These are phyloP conservation scores for Drosophila hydei DNA, from an alignment of 1,140 invertebrate genomes.

Conservation along the genomic window DNA sequence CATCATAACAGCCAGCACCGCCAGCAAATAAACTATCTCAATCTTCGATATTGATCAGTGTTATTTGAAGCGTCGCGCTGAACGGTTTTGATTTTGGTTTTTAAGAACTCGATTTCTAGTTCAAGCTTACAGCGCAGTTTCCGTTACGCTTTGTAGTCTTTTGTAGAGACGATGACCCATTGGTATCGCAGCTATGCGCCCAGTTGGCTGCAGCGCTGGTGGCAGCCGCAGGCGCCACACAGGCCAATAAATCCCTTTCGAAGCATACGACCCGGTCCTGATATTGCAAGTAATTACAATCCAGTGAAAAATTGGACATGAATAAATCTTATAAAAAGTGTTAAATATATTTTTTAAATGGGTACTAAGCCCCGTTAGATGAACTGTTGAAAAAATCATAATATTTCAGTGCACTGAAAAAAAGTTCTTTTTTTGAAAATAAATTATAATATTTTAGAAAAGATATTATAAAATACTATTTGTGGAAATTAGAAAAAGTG, in stretches of 20 bases:
- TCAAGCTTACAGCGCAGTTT: constrained; percentile 44
- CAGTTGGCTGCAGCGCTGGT: constrained; percentile 71
- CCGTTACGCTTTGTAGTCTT: constrained; percentile 49
- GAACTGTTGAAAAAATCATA: too few species aligned
- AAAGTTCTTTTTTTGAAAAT: neutral
- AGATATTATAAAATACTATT: too few species aligned
- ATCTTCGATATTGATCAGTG: constrained; percentile 56
- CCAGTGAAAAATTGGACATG: neutral
- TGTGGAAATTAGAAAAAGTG: too few species aligned
- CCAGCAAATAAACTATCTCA: constrained; percentile 43
- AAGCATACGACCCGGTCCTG: constrained; percentile 64
- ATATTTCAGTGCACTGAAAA: too few species aligned
- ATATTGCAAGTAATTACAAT: constrained; percentile 64
- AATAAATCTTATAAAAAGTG: neutral
- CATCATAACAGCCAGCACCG: neutral
- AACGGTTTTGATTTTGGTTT: constrained; percentile 39
- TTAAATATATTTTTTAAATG: too few species aligned
- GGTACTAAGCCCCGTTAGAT: too few species aligned
- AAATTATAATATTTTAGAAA: too few species aligned
- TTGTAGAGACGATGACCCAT: constrained; percentile 49
- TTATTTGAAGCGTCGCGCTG: constrained; percentile 55
- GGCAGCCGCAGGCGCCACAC: constrained; percentile 44
- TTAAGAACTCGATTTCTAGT: constrained; percentile 12
- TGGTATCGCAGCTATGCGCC: constrained; percentile 78
- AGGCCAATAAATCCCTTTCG: constrained; percentile 71